phyloP scores from a whole-genome alignment of 2,888 invertebrate genomes.

The Yponomeuta malinellus region DNA sequence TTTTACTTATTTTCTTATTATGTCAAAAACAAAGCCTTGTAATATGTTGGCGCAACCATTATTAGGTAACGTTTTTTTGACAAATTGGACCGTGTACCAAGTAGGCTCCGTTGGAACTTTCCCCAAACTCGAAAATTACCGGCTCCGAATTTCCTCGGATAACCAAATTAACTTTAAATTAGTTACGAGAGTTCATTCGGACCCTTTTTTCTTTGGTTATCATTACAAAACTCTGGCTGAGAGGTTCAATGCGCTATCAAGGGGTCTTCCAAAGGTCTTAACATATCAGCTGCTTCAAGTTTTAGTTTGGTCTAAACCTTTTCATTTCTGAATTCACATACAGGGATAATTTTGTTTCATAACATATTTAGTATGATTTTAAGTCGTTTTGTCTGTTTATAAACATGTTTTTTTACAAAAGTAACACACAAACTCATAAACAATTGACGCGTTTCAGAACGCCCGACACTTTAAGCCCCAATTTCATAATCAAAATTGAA shows the following conservation, averaged over 20 bases:
- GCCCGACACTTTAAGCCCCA: too few relatives aligned
- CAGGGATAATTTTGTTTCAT: too few relatives aligned
- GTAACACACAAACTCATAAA: too few relatives aligned
- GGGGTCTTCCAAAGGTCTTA: constrained; percentile 15
- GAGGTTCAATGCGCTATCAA: constrained; percentile 3
- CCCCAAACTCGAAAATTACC: constrained; percentile 28
- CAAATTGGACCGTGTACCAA: neutral
- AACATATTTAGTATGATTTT: too few relatives aligned
- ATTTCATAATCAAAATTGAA: too few relatives aligned
- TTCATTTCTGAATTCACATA: neutral
- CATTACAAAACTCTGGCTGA: constrained; percentile 24
- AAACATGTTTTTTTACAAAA: too few relatives aligned
- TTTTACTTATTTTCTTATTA: too few relatives aligned
- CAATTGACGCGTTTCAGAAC: too few relatives aligned
- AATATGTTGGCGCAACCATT: too few relatives aligned
- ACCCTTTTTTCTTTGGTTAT: constrained; percentile 33
- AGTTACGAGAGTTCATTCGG: constrained; percentile 33
- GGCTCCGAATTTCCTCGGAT: constrained; percentile 32
- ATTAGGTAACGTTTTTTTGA: too few relatives aligned
- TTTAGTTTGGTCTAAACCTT: neutral
- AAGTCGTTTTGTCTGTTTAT: too few relatives aligned
- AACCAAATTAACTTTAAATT: constrained; percentile 48
- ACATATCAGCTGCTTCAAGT: neutral
- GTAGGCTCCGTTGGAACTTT: constrained; percentile 12
- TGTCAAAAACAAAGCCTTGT: too few relatives aligned